A percentile compares a stretch with the other conserved stretches of the same genome.
These are phyloP conservation scores for Mastomys coucha DNA, from an alignment of 2,113 vertebrate genomes.

Conservation along the genomic window DNA sequence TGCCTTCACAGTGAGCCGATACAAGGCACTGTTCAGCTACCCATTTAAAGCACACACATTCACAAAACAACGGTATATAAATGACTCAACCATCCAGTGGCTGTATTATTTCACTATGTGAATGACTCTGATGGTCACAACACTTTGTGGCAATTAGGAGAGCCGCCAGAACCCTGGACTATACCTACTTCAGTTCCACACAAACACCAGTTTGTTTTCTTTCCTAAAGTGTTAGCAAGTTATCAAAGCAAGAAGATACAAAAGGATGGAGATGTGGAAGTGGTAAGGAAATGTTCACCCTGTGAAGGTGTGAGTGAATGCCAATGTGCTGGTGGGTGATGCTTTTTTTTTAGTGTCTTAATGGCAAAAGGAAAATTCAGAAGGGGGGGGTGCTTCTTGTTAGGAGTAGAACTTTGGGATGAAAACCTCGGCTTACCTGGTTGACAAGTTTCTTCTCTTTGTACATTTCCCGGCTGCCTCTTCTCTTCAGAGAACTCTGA, in stretches of 20 bases:
- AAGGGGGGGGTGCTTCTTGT: not conserved
- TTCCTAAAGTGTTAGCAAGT: conserved; percentile 46
- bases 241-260: not conserved
- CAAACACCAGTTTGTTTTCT: conserved; percentile 72
- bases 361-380: conserved; percentile 57
- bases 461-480: conserved; percentile 94
- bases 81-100: fast-evolving
- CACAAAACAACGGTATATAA: not conserved
- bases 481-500: conserved; percentile 95
- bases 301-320: conserved; percentile 57
- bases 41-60: not conserved
- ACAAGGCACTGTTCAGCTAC: not conserved
- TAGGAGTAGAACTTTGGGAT: not conserved
- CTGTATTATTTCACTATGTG: not conserved
- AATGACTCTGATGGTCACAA: conserved; percentile 47
- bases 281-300: conserved; percentile 48
- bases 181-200: conserved; percentile 58
- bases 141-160: conserved; percentile 26
- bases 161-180: conserved; percentile 58
- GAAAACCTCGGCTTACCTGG: conserved; percentile 89
- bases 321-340: conserved; percentile 56
- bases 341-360: conserved; percentile 44
- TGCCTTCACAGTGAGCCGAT: not conserved
- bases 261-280: fast-evolving
- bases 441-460: conserved; percentile 95